Percentiles rank a stretch among this genome's conserved stretches.
Conservation (phyloP, 2,113 vertebrate genomes). For the Aphelocoma coerulescens region DNA sequence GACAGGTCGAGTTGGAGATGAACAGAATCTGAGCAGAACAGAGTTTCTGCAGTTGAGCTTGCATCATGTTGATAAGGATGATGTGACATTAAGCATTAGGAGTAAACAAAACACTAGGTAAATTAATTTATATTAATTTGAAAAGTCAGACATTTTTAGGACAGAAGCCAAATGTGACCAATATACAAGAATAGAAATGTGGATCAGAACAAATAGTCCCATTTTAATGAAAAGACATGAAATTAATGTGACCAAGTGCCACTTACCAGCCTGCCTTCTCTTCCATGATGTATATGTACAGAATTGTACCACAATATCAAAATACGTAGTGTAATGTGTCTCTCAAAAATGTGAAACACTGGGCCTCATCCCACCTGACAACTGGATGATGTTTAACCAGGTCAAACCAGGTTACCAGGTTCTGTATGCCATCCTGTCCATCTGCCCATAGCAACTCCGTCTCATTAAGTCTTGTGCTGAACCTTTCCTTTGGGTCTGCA, state of each 20-base stretch:
- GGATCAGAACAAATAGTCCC: neutral
- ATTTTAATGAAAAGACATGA: neutral
- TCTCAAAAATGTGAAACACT: neutral
- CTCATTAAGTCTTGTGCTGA: neutral
- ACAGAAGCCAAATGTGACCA: neutral
- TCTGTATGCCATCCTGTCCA: neutral
- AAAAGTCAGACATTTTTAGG: neutral
- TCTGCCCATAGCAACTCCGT: neutral
- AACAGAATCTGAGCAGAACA: neutral
- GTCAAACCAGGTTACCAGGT: neutral
- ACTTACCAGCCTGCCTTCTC: neutral
- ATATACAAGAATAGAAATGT: neutral
- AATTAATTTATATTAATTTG: neutral
- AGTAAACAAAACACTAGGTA: neutral
- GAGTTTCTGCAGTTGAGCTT: neutral
- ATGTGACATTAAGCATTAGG: neutral
- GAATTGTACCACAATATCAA: neutral
- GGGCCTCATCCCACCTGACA: neutral
- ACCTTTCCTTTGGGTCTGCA: neutral
- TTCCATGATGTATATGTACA: rapidly evolving
- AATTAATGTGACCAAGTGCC: rapidly evolving
- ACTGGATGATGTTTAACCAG: neutral
- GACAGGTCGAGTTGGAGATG: rapidly evolving
- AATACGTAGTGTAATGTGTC: neutral
- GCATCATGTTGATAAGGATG: neutral